Evolutionary conservation across 2,113 vertebrate genomes (phyloP), one percentile per base, ranked within the genome.

Genomic region (Cryptomyrus ogoouensis): DNA sequence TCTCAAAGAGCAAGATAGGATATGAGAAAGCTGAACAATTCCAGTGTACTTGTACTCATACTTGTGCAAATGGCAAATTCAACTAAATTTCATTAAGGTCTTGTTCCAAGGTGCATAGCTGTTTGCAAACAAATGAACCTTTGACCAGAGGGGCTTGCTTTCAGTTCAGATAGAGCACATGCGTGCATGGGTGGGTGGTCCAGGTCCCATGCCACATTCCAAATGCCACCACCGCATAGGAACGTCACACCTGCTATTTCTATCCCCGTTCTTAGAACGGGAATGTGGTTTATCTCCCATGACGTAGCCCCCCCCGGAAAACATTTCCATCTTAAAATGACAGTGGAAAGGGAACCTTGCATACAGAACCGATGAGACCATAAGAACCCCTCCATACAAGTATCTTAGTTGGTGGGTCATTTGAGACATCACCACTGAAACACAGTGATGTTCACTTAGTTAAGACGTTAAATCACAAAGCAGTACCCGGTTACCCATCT

Each of bases 211-310:
- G 49, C 10, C 86, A 87, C 35, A 49, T n/a, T 46, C 53, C 39
- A 5, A 80, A 80, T 80, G 74, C 83, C 35, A 47, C 66, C 5
- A 6, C 21, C 13, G 39, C 53, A 89, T 87, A 27, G 27, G 83
- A 84, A 52, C 53, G 56, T 87, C 89, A n/a, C 83, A 83, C 70
- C 49, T 87, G 87, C 90, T 91, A 91, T 91, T 91, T 92, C 80
- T n/a, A 56, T 89, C 88, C 19, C 39, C 19, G 77, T 91, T 91
- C 90, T 74, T 87, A 66, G 80, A 89, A 91, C 24, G 19, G 53
- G 53, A n/a, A 47, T 5, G 77, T 12, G 84, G 21, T 50, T 86
- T 89, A 89, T 90, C 90, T 92, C 39, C 88, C 52, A 90, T 77
- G 83, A 53, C 58, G 56, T 49, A 24, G 13, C 2, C 24, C 31